Base-by-base conservation (phyloP, 2,888 invertebrate species). In the Drosophila aldrichi region DNA sequence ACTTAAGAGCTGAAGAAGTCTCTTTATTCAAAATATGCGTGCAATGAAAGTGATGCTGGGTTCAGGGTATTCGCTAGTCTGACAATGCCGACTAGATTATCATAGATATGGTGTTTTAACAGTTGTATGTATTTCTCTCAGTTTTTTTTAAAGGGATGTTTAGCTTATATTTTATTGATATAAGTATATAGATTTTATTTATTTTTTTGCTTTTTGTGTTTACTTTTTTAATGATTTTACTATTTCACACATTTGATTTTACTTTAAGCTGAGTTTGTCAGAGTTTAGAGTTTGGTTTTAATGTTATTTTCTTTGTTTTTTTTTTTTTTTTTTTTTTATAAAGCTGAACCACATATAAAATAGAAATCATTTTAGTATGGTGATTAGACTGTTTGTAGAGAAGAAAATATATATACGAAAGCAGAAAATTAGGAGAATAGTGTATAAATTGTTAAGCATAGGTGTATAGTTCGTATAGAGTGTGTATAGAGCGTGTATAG, bases 291-390 rank as follows among this genome's bases (percentile, higher is more conserved):
- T 46, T 58, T 38, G 48, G 29, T 29, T 82, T 69, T 71, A 69
- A 9, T 44, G 10, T 79, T 54, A 40, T 36, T 80, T 56, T n/a
- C n/a, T n/a, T n/a, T n/a, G n/a, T n/a, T n/a, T 74, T 77, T 41
- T 38, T 48, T 77, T 60, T 71, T 77, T 56, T 29, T 16, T 70
- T 82, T 76, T 79, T 36, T 8, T 29, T 29, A 25, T 91, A 92
- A 92, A 93, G 93, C 92, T 93, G 92, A 92, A 92, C 92, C 92
- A 92, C 92, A 92, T 92, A 92, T 93, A 92, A 92, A 92, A 91
- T 87, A 92, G 92, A 92, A 92, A 93, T 92, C 92, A 92, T 92
- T 92, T 92, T 91, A 93, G 92, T 84, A 89, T 92, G 93, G 92
- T 92, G 92, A 92, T 90, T 80, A 74, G 70, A 79, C 65, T 78